phyloP scores from a whole-genome alignment of 53 echinoderm and acorn worm genomes.

The Glandiceps talaboti region DNA sequence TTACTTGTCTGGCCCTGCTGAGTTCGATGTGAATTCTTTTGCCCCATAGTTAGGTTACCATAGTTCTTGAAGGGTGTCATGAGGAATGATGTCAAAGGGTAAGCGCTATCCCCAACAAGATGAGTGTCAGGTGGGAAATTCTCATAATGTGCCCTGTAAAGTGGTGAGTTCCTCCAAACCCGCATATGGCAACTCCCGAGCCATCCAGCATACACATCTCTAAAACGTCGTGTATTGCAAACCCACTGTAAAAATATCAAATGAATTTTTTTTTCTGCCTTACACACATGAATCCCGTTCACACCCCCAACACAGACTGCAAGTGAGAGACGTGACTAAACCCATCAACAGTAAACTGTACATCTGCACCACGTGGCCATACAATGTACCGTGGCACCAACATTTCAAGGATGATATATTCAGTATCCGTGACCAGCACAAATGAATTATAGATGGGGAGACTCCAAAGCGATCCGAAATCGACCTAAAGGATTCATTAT shows the following conservation, averaged over 20 bases:
- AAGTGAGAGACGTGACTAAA: background rate
- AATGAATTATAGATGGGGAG: background rate
- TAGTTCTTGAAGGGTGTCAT: conserved; percentile 20
- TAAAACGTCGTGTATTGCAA: conserved; percentile 18
- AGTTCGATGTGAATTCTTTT: conserved; percentile 16
- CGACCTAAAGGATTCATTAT: background rate
- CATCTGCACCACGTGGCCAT: background rate
- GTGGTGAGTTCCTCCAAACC: conserved; percentile 15
- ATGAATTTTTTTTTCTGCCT: conserved; percentile 11
- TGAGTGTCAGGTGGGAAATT: conserved; percentile 14
- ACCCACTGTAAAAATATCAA: conserved; percentile 22
- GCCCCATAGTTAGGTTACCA: conserved; percentile 12
- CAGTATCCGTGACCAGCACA: conserved; percentile 1
- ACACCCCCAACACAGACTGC: conserved; percentile 12
- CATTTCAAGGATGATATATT: background rate
- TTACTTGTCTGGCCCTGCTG: conserved; percentile 20
- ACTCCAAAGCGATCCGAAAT: background rate
- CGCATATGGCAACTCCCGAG: conserved; percentile 26
- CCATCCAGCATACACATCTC: conserved; percentile 19
- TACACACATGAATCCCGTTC: conserved; percentile 17
- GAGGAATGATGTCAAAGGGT: conserved; percentile 15
- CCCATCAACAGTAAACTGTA: background rate
- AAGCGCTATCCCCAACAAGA: conserved; percentile 25
- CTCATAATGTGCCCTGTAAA: background rate
- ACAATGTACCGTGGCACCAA: background rate